Percentiles rank a stretch among this genome's conserved stretches.
Conservation (phyloP, 2,797 vertebrate species). For the Setipinna tenuifilis region DNA sequence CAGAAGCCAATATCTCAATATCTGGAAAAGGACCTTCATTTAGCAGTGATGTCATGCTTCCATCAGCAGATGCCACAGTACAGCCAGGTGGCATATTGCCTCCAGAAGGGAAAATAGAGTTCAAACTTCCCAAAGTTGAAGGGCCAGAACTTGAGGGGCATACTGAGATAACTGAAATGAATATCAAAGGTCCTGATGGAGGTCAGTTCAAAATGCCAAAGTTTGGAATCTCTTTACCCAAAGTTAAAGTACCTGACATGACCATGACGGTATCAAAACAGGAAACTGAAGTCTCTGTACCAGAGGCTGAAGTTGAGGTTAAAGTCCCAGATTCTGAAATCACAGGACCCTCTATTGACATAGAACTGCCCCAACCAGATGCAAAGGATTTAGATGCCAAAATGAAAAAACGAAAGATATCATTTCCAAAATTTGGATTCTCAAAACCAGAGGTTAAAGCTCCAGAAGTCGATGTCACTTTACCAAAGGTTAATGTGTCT, state of each 20-base stretch:
- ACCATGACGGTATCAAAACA: constrained; percentile 50
- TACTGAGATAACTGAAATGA: constrained; percentile 32
- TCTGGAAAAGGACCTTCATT: constrained; percentile 48
- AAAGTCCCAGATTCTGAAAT: constrained; percentile 27
- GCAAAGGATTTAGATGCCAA: constrained; percentile 37
- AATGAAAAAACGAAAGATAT: constrained; percentile 52
- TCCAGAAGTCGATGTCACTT: not conserved
- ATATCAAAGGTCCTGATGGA: constrained; percentile 62
- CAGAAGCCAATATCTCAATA: not conserved
- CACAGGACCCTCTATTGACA: not conserved
- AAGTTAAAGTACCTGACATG: constrained; percentile 42
- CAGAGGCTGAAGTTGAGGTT: not conserved
- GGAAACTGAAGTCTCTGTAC: constrained; percentile 50
- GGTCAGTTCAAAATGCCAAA: constrained; percentile 58
- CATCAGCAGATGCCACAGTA: not conserved
- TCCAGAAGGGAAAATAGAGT: constrained; percentile 24
- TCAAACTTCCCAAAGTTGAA: constrained; percentile 58
- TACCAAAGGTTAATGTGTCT: constrained; percentile 24
- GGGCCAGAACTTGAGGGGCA: constrained; percentile 1
- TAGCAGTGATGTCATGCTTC: not conserved
- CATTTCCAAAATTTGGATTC: constrained; percentile 42
- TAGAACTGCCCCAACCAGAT: constrained; percentile 30
- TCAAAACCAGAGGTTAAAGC: not conserved
- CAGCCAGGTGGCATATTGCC: not conserved
- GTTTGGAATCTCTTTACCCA: constrained; percentile 50